phyloP scores from a whole-genome alignment of 2,888 invertebrate genomes.

The Drosophila nr. perissopoda region DNA sequence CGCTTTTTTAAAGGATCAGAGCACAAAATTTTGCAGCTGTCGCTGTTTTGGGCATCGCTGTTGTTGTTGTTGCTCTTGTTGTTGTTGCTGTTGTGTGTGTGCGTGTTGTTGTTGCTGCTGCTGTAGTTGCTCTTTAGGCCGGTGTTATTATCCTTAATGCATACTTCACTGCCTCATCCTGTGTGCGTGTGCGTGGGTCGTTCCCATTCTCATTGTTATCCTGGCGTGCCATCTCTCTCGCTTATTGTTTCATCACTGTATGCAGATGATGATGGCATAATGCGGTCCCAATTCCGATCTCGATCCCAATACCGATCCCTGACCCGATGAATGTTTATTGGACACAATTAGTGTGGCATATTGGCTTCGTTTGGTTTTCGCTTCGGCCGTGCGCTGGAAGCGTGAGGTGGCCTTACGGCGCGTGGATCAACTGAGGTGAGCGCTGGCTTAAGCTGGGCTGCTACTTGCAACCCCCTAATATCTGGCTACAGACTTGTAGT shows the following conservation, averaged over 20 bases:
- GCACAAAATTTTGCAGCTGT: slow-evolving; percentile 82
- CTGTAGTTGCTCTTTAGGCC: slow-evolving; percentile 71
- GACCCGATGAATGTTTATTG: slow-evolving; percentile 75
- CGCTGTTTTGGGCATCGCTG: slow-evolving; percentile 72
- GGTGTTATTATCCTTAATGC: slow-evolving; percentile 80
- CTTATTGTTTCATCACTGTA: slow-evolving; percentile 79
- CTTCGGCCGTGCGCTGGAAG: slow-evolving; percentile 58
- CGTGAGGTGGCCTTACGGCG: slow-evolving; percentile 50
- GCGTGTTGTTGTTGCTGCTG: slow-evolving; percentile 36
- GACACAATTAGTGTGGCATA: slow-evolving; percentile 78
- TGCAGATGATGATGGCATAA: slow-evolving; percentile 80
- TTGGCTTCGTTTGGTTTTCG: slow-evolving; percentile 64
- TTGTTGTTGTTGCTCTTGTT: slow-evolving; percentile 30
- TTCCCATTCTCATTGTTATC: slow-evolving; percentile 69
- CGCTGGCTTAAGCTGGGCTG: slow-evolving; percentile 26
- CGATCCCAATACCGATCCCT: slow-evolving; percentile 26
- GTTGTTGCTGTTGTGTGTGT: slow-evolving; percentile 15
- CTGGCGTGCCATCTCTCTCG: slow-evolving; percentile 76
- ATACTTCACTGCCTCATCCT: slow-evolving; percentile 79
- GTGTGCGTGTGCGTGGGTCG: slow-evolving; percentile 71
- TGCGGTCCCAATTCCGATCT: slow-evolving; percentile 42
- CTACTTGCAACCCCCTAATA: slow-evolving; percentile 35
- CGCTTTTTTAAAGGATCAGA: slow-evolving; percentile 81
- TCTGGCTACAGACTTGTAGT: background rate
- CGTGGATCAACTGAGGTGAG: slow-evolving; percentile 46